Conservation (phyloP, 2,888 invertebrate genomes). For the Dyspetes luteomarginatus region DNA sequence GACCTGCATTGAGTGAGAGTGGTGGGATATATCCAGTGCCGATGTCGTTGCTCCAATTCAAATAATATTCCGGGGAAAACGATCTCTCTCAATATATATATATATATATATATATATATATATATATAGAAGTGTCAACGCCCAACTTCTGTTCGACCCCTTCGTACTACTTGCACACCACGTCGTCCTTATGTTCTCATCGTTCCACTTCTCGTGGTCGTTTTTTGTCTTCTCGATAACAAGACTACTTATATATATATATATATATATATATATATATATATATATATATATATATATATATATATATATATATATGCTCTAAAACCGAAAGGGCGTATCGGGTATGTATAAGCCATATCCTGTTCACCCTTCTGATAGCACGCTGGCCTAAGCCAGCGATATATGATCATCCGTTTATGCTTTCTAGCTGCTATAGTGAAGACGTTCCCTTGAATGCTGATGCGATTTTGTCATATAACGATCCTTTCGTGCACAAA, state of each 20-base stretch:
- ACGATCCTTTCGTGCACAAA: not conserved
- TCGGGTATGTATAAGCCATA: too few relatives aligned
- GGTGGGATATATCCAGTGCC: constrained; percentile 35
- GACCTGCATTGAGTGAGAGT: too few relatives aligned
- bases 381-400: not conserved
- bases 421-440: not conserved
- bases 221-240: constrained; percentile 53
- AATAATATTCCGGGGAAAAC: constrained; percentile 27
- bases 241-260: constrained; percentile 27
- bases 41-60: constrained; percentile 22
- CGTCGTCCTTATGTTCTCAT: constrained; percentile 26
- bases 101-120: not conserved
- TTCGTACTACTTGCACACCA: constrained; percentile 46
- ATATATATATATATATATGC: too few relatives aligned
- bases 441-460: constrained; percentile 44
- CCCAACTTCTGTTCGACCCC: constrained; percentile 54
- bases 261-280: not conserved
- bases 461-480: constrained; percentile 45
- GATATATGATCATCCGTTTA: not conserved
- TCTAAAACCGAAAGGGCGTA: too few relatives aligned
- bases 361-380: too few relatives aligned
- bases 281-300: not conserved
- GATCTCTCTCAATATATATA: too few relatives aligned
- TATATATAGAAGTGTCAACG: constrained; percentile 30
- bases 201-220: constrained; percentile 19